phyloP scores from a whole-genome alignment of 2,888 invertebrate species.

The Portevinia maculata region DNA sequence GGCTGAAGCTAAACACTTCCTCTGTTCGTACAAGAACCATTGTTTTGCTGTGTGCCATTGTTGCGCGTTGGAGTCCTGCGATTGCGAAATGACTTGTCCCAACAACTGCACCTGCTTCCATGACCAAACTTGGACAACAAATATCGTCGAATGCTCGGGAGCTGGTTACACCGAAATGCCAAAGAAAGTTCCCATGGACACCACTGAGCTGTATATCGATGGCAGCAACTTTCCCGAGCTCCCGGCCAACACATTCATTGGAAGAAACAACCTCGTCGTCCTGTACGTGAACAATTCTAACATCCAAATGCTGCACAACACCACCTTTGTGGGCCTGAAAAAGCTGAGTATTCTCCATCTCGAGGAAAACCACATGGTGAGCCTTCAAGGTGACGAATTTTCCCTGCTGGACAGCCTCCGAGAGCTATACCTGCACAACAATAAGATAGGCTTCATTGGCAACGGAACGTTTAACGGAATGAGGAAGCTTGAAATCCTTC shows the following conservation, averaged over 20 bases:
- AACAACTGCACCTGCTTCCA: constrained; percentile 97
- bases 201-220: constrained; percentile 96
- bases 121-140: constrained; percentile 96
- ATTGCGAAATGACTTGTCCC: constrained; percentile 98
- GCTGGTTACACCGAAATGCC: constrained; percentile 93
- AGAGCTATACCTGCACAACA: constrained; percentile 94
- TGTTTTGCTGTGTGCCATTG: constrained; percentile 97
- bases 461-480: constrained; percentile 92
- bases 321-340: constrained; percentile 94
- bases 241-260: constrained; percentile 94
- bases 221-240: constrained; percentile 95
- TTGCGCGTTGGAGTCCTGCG: constrained; percentile 98
- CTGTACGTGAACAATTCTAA: constrained; percentile 95
- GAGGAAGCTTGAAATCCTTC: constrained; percentile 91
- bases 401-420: constrained; percentile 91
- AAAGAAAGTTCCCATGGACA: constrained; percentile 96
- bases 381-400: constrained; percentile 92
- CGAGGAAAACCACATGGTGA: constrained; percentile 92
- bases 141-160: constrained; percentile 95
- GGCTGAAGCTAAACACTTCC: constrained; percentile 94
- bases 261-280: constrained; percentile 93
- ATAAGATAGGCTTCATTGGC: constrained; percentile 91
- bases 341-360: constrained; percentile 91
- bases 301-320: constrained; percentile 92
- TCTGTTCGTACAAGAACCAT: constrained; percentile 95